Evolutionary conservation across 2,113 vertebrate species (phyloP), one percentile per base, ranked within the genome.

Genomic region (Chloebia gouldiae): DNA sequence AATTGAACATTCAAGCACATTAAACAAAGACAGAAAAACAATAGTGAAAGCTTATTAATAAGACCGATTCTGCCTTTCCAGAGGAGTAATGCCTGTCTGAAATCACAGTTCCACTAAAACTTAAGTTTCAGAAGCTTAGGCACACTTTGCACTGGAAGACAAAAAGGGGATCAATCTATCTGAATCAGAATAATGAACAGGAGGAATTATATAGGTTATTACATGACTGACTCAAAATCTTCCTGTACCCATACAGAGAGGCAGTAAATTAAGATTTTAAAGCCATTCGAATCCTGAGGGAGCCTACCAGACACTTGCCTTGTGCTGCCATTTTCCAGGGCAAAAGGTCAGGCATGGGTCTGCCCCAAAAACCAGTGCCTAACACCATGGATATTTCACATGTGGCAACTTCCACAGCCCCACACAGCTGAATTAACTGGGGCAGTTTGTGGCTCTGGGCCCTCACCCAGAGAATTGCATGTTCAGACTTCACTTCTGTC

Each of bases 1-100:
- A 77, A 96, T 91, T 95, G 75, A 72, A 90, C 40, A 82, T 81
- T 91, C 82, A 79, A 96, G 75, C 39, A 73, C 35, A 56, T 64
- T 86, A 80, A 92, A 86, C 49, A 79, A 82, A 93, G 79, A 42
- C 49, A 75, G 49, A 81, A 44, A 30, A 72, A 84, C 70, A 94
- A 85, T 9, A 57, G 25, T 49, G 33, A 93, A 91, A 94, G n/a
- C 49, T 60, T 63, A 79, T 83, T 76, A 81, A n/a, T 81, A 81
- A 76, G 33, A 33, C 25, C 65, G 63, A 83, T 49, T 64, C 75
- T 83, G 59, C 33, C 13, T 70, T 86, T 59, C n/a, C 47, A 54
- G 39, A 42, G 21, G 25, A n/a, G 23, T 21, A 51, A 35, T 6
- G 13, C 49, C 35, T 53, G 10, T 24, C 45, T 64, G 56, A 92